These are phyloP conservation scores for Venustaconcha ellipsiformis DNA, from an alignment of 1,140 invertebrate genomes.

Conservation along the genomic window DNA sequence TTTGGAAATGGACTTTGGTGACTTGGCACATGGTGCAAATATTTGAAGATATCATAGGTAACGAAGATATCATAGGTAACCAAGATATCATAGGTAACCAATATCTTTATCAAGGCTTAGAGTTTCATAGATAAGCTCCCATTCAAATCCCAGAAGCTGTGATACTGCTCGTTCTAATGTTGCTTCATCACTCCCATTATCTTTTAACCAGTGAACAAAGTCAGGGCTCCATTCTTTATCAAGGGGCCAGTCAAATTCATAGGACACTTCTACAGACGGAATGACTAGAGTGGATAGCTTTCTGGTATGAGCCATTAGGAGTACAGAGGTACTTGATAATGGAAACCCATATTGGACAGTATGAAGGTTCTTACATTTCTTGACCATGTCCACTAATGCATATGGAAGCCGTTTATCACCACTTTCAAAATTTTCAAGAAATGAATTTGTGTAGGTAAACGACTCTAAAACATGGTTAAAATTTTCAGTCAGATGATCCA, in stretches of 20 bases:
- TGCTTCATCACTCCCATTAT: slow-evolving; percentile 26
- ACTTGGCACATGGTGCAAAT: too few species aligned
- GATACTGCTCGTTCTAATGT: slow-evolving; percentile 38
- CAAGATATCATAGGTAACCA: too few species aligned
- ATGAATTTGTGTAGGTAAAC: slow-evolving; percentile 47
- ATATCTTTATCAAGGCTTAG: background rate
- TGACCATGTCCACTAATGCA: slow-evolving; percentile 36
- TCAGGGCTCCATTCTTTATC: slow-evolving; percentile 25
- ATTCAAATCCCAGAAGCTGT: slow-evolving; percentile 32
- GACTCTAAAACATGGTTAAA: slow-evolving; percentile 33
- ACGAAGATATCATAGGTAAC: too few species aligned
- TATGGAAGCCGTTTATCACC: slow-evolving; percentile 39
- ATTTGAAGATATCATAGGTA: too few species aligned
- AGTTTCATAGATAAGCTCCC: slow-evolving; percentile 32
- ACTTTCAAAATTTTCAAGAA: slow-evolving; percentile 43
- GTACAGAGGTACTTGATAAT: slow-evolving; percentile 40
- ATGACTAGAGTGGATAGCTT: slow-evolving; percentile 37
- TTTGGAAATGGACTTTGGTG: too few species aligned
- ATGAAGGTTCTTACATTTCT: slow-evolving; percentile 31
- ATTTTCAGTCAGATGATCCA: slow-evolving; percentile 37
- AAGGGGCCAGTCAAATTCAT: slow-evolving; percentile 41
- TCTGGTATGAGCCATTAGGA: slow-evolving; percentile 35
- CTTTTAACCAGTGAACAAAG: slow-evolving; percentile 31
- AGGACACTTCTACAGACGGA: slow-evolving; percentile 42
- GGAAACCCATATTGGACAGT: slow-evolving; percentile 45